Conservation (phyloP, 2,797 vertebrate species). For the Xiphorhynchus erythropygius region DNA sequence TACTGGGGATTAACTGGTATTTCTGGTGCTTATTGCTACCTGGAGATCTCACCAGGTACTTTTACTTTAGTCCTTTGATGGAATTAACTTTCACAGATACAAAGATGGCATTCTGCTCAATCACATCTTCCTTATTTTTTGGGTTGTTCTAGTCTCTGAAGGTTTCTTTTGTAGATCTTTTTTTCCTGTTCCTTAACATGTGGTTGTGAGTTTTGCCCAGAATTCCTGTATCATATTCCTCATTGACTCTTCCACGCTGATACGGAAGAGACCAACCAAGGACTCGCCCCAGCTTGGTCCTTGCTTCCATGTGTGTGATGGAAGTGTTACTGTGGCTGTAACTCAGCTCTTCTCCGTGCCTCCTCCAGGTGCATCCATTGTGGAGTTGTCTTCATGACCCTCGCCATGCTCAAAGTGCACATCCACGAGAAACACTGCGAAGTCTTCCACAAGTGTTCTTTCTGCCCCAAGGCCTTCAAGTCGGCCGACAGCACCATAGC, state of each 20-base stretch:
- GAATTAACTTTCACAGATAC: background rate
- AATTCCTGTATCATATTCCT: background rate
- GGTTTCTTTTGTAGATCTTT: background rate
- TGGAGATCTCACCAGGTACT: background rate
- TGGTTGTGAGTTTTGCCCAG: background rate
- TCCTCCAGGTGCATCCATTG: constrained; percentile 92
- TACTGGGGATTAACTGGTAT: background rate
- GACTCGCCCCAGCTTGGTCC: rapidly evolving
- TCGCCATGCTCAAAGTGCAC: constrained; percentile 89
- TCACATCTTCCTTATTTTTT: background rate
- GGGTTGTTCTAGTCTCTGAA: background rate
- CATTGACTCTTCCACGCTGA: background rate
- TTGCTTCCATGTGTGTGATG: background rate
- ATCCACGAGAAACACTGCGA: constrained; percentile 93
- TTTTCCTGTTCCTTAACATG: background rate
- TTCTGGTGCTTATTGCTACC: background rate
- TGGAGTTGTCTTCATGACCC: constrained; percentile 88
- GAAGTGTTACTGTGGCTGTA: background rate
- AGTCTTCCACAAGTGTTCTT: constrained; percentile 91
- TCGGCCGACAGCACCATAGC: constrained; percentile 83
- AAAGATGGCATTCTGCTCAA: background rate
- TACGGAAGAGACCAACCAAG: background rate
- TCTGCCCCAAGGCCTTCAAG: constrained; percentile 95
- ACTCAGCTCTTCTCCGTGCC: background rate
- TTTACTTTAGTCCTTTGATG: background rate